These are phyloP conservation scores for Rhabdomys pumilio DNA, from an alignment of 2,797 vertebrate species.

Conservation along the genomic window DNA sequence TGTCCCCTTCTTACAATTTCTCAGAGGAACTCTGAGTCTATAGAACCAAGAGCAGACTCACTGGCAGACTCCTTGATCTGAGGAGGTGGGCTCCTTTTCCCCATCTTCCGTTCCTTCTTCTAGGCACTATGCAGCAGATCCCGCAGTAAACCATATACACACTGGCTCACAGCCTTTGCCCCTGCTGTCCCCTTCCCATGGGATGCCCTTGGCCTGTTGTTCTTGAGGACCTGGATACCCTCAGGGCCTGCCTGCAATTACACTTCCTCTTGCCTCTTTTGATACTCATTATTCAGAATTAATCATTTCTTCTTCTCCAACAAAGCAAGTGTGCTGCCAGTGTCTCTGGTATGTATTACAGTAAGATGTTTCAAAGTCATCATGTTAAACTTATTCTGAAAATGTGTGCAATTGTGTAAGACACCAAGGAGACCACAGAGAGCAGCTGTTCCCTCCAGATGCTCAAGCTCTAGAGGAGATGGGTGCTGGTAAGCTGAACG, in stretches of 20 bases:
- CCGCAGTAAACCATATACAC: neutral
- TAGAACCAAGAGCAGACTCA: constrained; percentile 27
- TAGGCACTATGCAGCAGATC: neutral
- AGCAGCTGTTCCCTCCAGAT: neutral
- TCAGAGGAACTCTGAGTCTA: constrained; percentile 40
- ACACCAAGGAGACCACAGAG: neutral
- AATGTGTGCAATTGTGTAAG: neutral
- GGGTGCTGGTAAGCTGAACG: neutral
- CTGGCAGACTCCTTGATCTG: neutral
- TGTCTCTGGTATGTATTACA: neutral
- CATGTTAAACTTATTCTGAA: neutral
- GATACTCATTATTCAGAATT: neutral
- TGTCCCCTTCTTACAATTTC: neutral
- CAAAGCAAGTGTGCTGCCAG: neutral
- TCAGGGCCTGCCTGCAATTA: neutral
- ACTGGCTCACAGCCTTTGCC: neutral
- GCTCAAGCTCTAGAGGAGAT: neutral
- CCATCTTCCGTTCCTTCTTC: neutral
- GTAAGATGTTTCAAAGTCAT: neutral
- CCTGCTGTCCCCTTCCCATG: neutral
- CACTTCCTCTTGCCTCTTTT: neutral
- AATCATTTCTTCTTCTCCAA: neutral
- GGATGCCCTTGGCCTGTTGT: neutral
- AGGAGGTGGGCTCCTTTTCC: neutral
- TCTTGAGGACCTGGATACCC: neutral